Evolutionary conservation across 2,113 vertebrate species (phyloP), one percentile per base, ranked within the genome.

Genomic region (Trogon melanurus): DNA sequence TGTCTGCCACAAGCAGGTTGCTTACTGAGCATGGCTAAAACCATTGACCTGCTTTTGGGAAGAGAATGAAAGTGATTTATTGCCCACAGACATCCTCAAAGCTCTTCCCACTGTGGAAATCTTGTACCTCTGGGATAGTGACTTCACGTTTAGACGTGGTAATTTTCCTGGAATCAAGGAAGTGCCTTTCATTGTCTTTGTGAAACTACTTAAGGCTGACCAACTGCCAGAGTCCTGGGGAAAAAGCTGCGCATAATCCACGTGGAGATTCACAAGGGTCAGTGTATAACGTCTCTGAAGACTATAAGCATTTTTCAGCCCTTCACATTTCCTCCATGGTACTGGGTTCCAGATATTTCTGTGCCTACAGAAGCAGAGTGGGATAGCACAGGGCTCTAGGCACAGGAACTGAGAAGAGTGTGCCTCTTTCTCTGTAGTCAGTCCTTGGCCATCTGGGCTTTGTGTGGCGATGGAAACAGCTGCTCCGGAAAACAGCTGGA

Each of bases 401-500:
- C 34, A 38, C 29, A 56, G 72, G 67, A 61, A 70, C 64, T n/a
- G 23, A 56, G 53, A 26, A 61, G 10, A 45, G 12, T 2, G 0
- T 51, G 38, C 3, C 2, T 83, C 34, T 13, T 62, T 66, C 74
- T 61, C 45, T 64, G 1, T 8, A 25, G 25, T 79, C 57, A 27
- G 19, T 23, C 30, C 58, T 91, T 6, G 2, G 72, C 54, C 86
- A 61, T 82, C 85, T 90, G 88, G 79, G 57, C 64, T 85, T 53
- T 79, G 34, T 61, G 41, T 0, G 0, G 54, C 60, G 80, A 21
- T 72, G 62, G 45, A 73, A 95, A 61, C 79, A 95, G 71, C 82
- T 82, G 94, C 56, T 85, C 82, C 0, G 5, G 74, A 89, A 96
- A 95, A 94, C 78, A 96, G 74, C 83, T 94, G 89, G 72, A 79